These are phyloP conservation scores for Aegotheles bennettii DNA, from an alignment of 2,113 vertebrate genomes.

Conservation along the genomic window DNA sequence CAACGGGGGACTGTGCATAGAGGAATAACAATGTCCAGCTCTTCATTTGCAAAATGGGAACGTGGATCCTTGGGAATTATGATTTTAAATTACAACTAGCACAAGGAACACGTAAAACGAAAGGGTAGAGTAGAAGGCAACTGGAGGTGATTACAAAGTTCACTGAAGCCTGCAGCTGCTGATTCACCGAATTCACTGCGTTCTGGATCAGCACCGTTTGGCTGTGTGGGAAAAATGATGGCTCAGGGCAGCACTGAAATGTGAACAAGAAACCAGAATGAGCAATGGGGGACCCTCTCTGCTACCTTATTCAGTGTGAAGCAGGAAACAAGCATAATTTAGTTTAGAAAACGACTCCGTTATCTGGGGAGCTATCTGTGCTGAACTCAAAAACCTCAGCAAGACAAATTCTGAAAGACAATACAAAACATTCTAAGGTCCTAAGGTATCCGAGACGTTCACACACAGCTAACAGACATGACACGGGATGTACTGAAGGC, in stretches of 20 bases:
- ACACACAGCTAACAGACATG: background rate
- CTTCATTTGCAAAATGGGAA: background rate
- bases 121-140: background rate
- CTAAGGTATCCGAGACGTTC: rapidly evolving
- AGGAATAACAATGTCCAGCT: background rate
- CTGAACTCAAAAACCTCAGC: background rate
- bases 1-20: background rate
- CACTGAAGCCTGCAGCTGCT: background rate
- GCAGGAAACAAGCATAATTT: background rate
- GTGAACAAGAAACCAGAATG: background rate
- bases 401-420: background rate
- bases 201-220: background rate
- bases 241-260: background rate
- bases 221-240: background rate
- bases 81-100: background rate
- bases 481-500: background rate
- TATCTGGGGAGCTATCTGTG: background rate
- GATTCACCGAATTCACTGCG: background rate
- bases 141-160: background rate
- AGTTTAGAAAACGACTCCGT: background rate
- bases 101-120: background rate
- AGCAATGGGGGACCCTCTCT: background rate
- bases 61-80: background rate
- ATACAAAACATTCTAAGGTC: background rate
- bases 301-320: background rate